phyloP scores from a whole-genome alignment of 2,113 vertebrate species.

The Scomber japonicus region DNA sequence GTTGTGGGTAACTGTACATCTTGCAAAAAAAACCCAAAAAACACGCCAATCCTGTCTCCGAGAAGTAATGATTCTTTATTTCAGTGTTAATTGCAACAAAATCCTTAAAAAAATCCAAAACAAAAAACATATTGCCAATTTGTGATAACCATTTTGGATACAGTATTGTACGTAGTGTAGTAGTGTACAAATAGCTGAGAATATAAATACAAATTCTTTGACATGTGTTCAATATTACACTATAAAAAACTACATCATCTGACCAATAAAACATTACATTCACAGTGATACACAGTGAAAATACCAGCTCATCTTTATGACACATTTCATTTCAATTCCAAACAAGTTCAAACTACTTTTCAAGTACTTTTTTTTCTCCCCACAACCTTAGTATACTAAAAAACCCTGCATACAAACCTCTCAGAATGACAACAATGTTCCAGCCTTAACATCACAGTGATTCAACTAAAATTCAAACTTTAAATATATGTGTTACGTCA shows the following conservation, averaged over 20 bases:
- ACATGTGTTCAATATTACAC: slow-evolving; percentile 53
- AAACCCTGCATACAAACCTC: too few species aligned
- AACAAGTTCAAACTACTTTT: slow-evolving; percentile 39
- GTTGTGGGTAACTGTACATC: too few species aligned
- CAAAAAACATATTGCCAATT: slow-evolving; percentile 14
- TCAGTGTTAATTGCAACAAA: not conserved
- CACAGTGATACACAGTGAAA: slow-evolving; percentile 39
- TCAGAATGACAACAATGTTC: too few species aligned
- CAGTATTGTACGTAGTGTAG: slow-evolving; percentile 21
- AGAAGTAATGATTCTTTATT: too few species aligned
- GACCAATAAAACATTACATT: slow-evolving; percentile 37
- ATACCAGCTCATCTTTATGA: slow-evolving; percentile 33
- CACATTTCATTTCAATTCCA: slow-evolving; percentile 4
- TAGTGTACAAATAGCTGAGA: slow-evolving; percentile 62
- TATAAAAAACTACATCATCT: slow-evolving; percentile 55
- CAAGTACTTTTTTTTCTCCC: not conserved
- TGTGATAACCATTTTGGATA: slow-evolving; percentile 47
- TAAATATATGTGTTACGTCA: too few species aligned
- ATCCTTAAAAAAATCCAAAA: slow-evolving; percentile 6
- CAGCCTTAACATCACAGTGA: too few species aligned
- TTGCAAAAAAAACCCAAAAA: too few species aligned
- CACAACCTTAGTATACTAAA: slow-evolving; percentile 14
- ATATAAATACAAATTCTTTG: slow-evolving; percentile 72
- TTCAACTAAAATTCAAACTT: too few species aligned
- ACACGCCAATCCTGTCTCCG: too few species aligned